Base-by-base conservation (phyloP, 2,888 invertebrate genomes). In the Cetonia aurata region DNA sequence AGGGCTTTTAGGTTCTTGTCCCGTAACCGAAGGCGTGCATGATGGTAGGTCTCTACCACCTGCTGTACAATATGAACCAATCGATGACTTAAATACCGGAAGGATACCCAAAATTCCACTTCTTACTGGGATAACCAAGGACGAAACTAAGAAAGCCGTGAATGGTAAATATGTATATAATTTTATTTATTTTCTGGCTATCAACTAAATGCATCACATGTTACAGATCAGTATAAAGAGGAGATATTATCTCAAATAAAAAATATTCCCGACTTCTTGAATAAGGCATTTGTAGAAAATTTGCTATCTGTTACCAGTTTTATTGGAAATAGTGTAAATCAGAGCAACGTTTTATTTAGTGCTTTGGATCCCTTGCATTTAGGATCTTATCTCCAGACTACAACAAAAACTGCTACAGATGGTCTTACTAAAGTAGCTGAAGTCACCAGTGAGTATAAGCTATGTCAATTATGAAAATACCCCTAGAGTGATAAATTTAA, bases 81-180 rank as follows among this genome's bases (percentile, higher is more conserved):
- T 90, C 1, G 85, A 89, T 25, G 86, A 90, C 1, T 82, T 93
- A 60, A 86, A 87, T 67, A 85, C 85, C 33, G 88, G 87, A 31
- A 85, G 87, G 44, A 84, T 87, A 66, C 86, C 87, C 0, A 86
- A 87, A 1, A 87, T 91, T 13, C 93, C 93, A 0, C 81, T 94
- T 72, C 84, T 94, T 10, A 93, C 91, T 0, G 94, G 94, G 0
- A 90, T 92, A 1, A 89, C 90, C 0, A 90, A 90, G 57, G 91
- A 93, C 53, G 93, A 94, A 84, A 93, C 93, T 0, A 87, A 88
- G 1, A 85, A 86, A 17, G 90, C 89, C 19, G 86, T 91, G 10
- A 85, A 86, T 75, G 90, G 91, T 86, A 85, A 42, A 31, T 19
- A 9, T 15, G 3, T 59, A 3, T 13, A 41, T 41, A 0, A 6